Percentiles rank a stretch among this genome's conserved stretches.
Evolutionary conservation across 2,797 vertebrate species (phyloP).

Genomic region (Nyctibius grandis): DNA sequence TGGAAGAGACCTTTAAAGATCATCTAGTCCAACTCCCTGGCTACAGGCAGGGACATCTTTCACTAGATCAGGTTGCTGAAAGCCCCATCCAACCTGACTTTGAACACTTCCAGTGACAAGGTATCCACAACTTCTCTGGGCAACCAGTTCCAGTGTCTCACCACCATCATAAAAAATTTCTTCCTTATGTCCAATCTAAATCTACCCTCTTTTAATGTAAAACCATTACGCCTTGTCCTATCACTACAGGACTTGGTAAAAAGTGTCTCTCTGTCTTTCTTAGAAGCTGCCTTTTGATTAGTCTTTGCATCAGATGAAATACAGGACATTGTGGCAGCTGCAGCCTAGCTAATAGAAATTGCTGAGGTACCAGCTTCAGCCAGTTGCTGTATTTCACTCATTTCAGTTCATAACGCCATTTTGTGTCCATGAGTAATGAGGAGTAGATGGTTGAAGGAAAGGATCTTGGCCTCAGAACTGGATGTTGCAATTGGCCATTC

Average conservation of each 20-base stretch:
- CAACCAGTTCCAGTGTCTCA: not conserved
- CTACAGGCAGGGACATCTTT: not conserved
- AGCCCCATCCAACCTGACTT: not conserved
- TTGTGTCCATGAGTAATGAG: not conserved
- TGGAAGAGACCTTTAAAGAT: not conserved
- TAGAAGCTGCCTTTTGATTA: not conserved
- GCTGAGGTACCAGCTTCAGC: not conserved
- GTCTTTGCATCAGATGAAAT: not conserved
- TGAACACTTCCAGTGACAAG: not conserved
- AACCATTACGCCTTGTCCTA: not conserved
- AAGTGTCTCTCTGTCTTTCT: not conserved
- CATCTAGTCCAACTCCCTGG: fast-evolving
- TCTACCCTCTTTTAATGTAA: not conserved
- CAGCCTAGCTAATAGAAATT: not conserved
- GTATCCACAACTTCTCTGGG: not conserved
- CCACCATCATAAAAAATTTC: not conserved
- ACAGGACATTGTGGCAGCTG: not conserved
- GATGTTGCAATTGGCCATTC: not conserved
- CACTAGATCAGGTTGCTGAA: not conserved
- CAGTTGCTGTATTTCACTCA: not conserved
- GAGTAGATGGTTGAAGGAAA: not conserved
- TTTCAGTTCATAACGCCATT: not conserved
- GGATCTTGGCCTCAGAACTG: not conserved
- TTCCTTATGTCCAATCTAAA: not conserved
- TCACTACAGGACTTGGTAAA: not conserved